Base-by-base conservation (phyloP, 2,113 vertebrate species). In the Aphyosemion australe region DNA sequence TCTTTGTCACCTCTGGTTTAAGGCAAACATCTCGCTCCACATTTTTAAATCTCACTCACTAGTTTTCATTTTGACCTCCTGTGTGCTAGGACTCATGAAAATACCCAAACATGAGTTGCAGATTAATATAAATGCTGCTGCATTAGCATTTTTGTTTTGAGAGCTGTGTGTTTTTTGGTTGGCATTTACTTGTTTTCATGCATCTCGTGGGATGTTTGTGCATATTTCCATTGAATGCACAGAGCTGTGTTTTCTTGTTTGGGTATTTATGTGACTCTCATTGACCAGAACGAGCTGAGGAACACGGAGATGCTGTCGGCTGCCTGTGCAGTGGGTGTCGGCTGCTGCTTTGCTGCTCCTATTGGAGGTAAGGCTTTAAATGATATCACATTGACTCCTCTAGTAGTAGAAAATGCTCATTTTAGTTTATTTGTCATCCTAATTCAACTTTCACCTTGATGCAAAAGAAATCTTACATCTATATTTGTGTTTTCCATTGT, bases 271-370 rank as follows among this genome's bases (percentile, higher is more conserved):
- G 47, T 90, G 75, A 60, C 49, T 79, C 15, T 49, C 69, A 26
- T 72, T 34, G 89, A 91, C 84, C 92, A 99, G 97, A 99, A 98
- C 0, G 96, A 99, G 80, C 92, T 97, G 12, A 93, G 96, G 76
- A 98, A 99, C 89, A 99, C 95, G 0, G 97, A 99, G 91, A 99
- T 99, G 96, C 92, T 99, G 83, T 97, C 97, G 0, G 96, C 97
- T 0, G 97, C 97, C 51, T 99, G 97, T 0, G 97, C 97, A 0
- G 97, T 99, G 4, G 97, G 97, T 9, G 96, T 99, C 1, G 97
- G 97, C 75, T 99, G 97, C 91, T 99, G 97, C 87, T 99, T 99
- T 0, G 97, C 97, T 0, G 97, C 97, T 0, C 97, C 97, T 7
- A 98, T 99, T 0, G 97, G 97, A 95, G 97, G 97, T 98, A 94